Conservation (phyloP, 2,797 vertebrate species). For the Rhodeus uyekii region DNA sequence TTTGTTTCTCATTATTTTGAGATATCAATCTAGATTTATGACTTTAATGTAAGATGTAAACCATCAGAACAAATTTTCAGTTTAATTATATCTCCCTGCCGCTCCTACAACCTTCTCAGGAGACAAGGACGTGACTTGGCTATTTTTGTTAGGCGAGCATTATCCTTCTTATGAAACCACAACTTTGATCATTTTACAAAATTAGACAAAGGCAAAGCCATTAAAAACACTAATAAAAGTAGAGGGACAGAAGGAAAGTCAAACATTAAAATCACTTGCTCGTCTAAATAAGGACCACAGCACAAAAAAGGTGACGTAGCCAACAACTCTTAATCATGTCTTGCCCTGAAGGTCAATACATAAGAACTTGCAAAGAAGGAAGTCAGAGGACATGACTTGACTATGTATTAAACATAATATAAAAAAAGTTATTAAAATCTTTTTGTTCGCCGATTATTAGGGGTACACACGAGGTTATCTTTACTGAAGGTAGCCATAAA, state of each 20-base stretch:
- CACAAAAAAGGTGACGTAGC: too few species aligned
- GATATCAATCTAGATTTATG: constrained; percentile 63
- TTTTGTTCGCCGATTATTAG: constrained; percentile 61
- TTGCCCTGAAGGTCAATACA: not conserved
- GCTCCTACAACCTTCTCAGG: constrained; percentile 50
- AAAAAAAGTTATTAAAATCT: constrained; percentile 61
- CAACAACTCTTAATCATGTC: constrained; percentile 1
- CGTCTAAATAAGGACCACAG: constrained; percentile 1
- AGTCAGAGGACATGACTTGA: not conserved
- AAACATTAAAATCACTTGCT: not conserved
- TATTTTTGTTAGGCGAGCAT: not conserved
- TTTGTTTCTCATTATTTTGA: constrained; percentile 72
- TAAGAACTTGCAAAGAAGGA: not conserved
- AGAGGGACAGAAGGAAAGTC: not conserved
- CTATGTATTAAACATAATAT: constrained; percentile 9
- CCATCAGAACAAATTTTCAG: constrained; percentile 66
- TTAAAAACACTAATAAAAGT: constrained; percentile 15
- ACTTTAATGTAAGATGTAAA: constrained; percentile 67
- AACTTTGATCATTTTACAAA: not conserved
- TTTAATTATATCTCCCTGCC: constrained; percentile 64
- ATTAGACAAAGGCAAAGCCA: constrained; percentile 14
- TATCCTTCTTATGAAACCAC: not conserved
- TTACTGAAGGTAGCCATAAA: constrained; percentile 68
- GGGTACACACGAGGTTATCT: constrained; percentile 69
- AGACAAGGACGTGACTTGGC: not conserved